Base-by-base conservation (phyloP, 2,888 invertebrate genomes). In the Nomada flava region DNA sequence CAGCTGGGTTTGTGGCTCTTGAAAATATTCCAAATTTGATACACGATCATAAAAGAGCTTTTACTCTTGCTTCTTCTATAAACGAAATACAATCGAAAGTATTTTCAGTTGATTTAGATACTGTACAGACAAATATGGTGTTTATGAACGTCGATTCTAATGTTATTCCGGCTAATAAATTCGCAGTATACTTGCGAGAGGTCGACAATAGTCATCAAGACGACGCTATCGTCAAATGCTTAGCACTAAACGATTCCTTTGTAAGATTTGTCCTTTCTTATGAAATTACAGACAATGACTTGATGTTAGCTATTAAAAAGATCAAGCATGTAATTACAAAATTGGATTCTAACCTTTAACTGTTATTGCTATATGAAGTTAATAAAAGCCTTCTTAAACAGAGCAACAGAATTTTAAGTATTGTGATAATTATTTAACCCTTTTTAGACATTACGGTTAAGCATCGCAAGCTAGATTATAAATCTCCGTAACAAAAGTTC, bases 1-100 rank as follows among this genome's bases (percentile, higher is more conserved):
- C 98, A 0, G 97, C 98, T 0, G 98, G 98, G 0, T 90, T 98
- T 4, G 96, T 97, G 42, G 97, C 98, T 0, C 92, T 99, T n/a
- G 96, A 98, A 76, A 96, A 97, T 82, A 95, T 96, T 9, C 96
- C 97, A 0, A 94, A 95, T 59, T 94, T 99, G 47, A 93, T 93
- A 3, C 94, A 95, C 0, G 99, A 99, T 94, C 98, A 99, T 93
- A 94, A 94, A 71, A 95, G 96, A 65, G 96, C 97, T 0, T 94
- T 94, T 67, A 93, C 94, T 72, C 95, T 98, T 71, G 97, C 96
- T 3, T 94, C 95, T 94, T 96, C 95, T 4, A 95, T 97, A 84
- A 92, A 95, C 59, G 95, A 95, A 0, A 90, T 96, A 57, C 94
- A 95, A 57, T 96, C 96, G 69, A 95, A 95, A 82, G 93, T 95